Evolutionary conservation across 2,888 invertebrate genomes (phyloP), one percentile per base, ranked within the genome.

Genomic region (Eupsilia transversa): DNA sequence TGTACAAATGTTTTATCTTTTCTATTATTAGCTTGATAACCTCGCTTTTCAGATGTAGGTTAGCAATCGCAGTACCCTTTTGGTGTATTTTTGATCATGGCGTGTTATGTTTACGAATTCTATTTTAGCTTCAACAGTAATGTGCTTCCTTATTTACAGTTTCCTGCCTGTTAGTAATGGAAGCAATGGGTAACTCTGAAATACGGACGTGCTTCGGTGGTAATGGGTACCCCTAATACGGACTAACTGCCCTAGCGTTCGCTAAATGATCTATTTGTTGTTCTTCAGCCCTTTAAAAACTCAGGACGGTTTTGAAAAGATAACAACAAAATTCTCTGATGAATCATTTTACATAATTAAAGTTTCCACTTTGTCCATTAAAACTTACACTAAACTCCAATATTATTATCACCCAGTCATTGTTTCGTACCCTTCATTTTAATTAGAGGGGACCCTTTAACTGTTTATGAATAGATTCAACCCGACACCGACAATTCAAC

Each of bases 401-500:
- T 77, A 72, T 41, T 77, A 72, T 41, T 27, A 54, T 43, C n/a
- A 27, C n/a, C 30, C 27, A 54, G 30, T 41, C 54, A 30, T 68
- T 72, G 61, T 59, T 65, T 83, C 59, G 76, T 85, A 82, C 79
- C 82, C 72, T 83, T 84, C 72, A 80, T 85, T 86, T 86, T 87
- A 88, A 87, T 87, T 86, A 85, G 59, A 75, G 66, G 66, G 56
- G 54, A 66, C 79, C 86, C 82, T 85, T 86, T 82, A 71, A 81
- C 74, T 70, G 80, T 86, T 88, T 86, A 83, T 84, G 82, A 88
- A 88, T 86, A 83, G 79, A 82, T 81, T 86, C 71, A 6, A 59
- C 20, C 43, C 56, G 61, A 69, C 74, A 68, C 61, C 30, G 52
- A 68, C 59, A 49, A 81, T 79, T 33, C 33, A 33, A 30, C 81